Percentiles rank a stretch among this genome's conserved stretches.
Evolutionary conservation across 2,113 vertebrate genomes (phyloP).

Genomic region (Takifugu bimaculatus): DNA sequence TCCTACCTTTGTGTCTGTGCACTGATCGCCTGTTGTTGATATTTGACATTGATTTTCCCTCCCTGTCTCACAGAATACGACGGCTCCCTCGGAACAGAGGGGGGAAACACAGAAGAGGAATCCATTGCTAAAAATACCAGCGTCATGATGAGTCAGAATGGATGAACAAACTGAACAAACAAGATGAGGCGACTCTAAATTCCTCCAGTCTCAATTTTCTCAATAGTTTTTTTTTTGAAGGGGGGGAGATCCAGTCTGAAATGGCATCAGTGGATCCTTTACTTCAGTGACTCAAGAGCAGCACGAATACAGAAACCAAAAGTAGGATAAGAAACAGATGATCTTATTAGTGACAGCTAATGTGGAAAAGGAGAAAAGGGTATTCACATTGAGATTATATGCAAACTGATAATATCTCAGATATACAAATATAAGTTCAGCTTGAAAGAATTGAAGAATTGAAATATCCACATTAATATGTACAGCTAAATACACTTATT

Average conservation of each 20-base stretch:
- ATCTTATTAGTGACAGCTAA: slow-evolving; percentile 44
- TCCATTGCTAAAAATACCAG: slow-evolving; percentile 67
- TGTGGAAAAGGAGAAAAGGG: slow-evolving; percentile 30
- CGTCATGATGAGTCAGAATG: slow-evolving; percentile 63
- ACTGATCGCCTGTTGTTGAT: slow-evolving; percentile 24
- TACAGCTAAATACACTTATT: no score
- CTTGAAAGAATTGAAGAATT: no score
- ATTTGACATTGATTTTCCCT: slow-evolving; percentile 48
- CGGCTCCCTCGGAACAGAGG: slow-evolving; percentile 29
- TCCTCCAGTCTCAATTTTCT: slow-evolving; percentile 36
- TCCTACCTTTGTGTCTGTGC: slow-evolving; percentile 16
- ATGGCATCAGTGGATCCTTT: slow-evolving; percentile 25
- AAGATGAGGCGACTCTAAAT: slow-evolving; percentile 44
- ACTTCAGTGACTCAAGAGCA: not conserved
- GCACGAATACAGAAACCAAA: no score
- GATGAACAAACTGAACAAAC: slow-evolving; percentile 44
- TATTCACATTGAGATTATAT: slow-evolving; percentile 4
- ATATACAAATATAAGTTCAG: no score
- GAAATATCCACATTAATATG: no score
- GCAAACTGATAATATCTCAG: no score
- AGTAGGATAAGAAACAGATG: slow-evolving; percentile 29
- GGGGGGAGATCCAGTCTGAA: slow-evolving; percentile 17
- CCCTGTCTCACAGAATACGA: slow-evolving; percentile 47
- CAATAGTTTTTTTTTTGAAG: slow-evolving; percentile 16
- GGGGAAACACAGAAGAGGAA: slow-evolving; percentile 54